These are phyloP conservation scores for Aradophagus sp. DNA, from an alignment of 1,140 invertebrate species.

Conservation along the genomic window DNA sequence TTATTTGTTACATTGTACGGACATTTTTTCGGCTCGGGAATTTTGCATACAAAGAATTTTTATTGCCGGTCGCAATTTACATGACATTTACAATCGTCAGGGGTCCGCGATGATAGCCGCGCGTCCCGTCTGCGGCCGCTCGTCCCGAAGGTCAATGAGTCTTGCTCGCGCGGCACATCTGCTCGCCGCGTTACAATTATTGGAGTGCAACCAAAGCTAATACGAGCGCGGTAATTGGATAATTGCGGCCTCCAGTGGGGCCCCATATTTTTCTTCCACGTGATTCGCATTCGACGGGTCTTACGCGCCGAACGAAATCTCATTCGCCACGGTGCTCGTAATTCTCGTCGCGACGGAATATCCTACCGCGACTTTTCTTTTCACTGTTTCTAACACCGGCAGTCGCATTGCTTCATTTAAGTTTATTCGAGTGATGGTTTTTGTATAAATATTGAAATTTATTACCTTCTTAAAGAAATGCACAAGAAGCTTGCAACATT, in stretches of 20 bases:
- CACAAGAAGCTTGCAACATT: too few relatives aligned
- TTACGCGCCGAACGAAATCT: constrained; percentile 10
- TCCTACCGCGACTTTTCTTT: constrained; percentile 19
- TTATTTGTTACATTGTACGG: constrained; percentile 39
- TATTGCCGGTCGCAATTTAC: constrained; percentile 29
- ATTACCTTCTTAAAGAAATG: too few relatives aligned
- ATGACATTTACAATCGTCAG: constrained; percentile 49
- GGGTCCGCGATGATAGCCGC: constrained; percentile 18
- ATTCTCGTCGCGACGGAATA: constrained; percentile 17
- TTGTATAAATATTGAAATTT: too few relatives aligned
- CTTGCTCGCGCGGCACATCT: constrained; percentile 40
- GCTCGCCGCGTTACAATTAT: constrained; percentile 57
- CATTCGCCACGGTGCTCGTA: constrained; percentile 11
- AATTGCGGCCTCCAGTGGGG: constrained; percentile 57
- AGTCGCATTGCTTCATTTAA: constrained; percentile 6
- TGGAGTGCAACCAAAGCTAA: constrained; percentile 58
- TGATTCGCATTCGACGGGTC: constrained; percentile 26
- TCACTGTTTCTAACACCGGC: constrained; percentile 11
- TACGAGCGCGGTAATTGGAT: constrained; percentile 63
- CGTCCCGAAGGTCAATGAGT: constrained; percentile 50
- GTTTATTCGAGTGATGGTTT: too few relatives aligned
- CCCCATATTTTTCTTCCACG: constrained; percentile 14
- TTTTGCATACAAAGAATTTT: constrained; percentile 50
- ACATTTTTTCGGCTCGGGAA: constrained; percentile 28
- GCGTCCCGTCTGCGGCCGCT: constrained; percentile 10